Evolutionary conservation across 2,797 vertebrate species (phyloP).

Genomic region (Poeciliopsis presidionis): DNA sequence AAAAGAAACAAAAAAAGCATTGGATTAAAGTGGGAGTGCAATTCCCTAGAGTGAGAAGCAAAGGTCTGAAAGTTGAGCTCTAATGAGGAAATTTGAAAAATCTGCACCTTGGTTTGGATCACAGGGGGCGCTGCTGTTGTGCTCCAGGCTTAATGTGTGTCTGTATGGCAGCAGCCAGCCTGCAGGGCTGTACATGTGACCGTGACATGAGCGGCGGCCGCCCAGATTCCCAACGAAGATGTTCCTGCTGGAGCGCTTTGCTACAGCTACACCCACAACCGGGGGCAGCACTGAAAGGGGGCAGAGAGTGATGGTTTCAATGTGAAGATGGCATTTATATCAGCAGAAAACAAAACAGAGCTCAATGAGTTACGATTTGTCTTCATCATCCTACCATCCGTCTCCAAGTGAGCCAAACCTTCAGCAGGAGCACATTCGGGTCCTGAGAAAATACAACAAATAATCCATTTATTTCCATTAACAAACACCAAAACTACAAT

Average conservation of each 20-base stretch:
- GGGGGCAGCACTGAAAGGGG: conserved; percentile 76
- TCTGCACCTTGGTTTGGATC: conserved; percentile 83
- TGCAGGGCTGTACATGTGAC: conserved; percentile 87
- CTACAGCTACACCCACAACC: conserved; percentile 81
- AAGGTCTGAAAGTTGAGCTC: conserved; percentile 2
- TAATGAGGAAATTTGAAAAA: neutral
- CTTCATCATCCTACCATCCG: conserved; percentile 63
- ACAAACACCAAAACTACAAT: neutral
- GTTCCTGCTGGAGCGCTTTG: conserved; percentile 81
- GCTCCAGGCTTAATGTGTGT: conserved; percentile 71
- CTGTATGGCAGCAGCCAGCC: conserved; percentile 88
- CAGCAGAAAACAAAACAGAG: neutral
- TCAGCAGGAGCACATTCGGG: conserved; percentile 65
- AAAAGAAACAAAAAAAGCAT: neutral
- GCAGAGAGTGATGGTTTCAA: neutral
- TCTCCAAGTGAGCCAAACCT: conserved; percentile 71
- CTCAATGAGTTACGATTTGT: neutral
- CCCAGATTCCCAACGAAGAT: conserved; percentile 81
- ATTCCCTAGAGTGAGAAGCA: neutral
- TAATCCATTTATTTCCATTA: neutral
- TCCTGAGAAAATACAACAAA: conserved; percentile 55
- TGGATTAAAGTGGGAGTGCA: neutral
- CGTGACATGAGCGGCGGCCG: conserved; percentile 87
- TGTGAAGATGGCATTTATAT: conserved; percentile 2
- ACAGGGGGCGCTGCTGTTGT: conserved; percentile 78